Evolutionary conservation across 2,113 vertebrate species (phyloP).

Genomic region (Paramormyrops kingsleyae): DNA sequence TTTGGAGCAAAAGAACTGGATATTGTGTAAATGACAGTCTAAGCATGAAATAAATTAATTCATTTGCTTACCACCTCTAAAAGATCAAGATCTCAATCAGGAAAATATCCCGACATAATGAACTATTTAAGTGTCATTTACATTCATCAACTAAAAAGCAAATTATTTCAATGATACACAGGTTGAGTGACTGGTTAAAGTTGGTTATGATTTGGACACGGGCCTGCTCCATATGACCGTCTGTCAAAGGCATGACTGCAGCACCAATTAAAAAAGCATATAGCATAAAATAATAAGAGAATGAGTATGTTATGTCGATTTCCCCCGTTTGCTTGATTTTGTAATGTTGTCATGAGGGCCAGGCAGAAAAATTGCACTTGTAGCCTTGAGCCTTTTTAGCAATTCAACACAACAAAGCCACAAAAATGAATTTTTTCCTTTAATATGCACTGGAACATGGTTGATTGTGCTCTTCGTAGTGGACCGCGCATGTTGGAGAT

Average conservation of each 20-base stretch:
- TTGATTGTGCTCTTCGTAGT: constrained; percentile 48
- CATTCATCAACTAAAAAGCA: constrained; percentile 76
- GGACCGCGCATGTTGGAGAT: constrained; percentile 43
- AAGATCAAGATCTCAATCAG: constrained; percentile 29
- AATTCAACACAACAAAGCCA: constrained; percentile 37
- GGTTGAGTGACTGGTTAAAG: constrained; percentile 75
- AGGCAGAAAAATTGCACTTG: constrained; percentile 44
- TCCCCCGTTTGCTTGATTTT: constrained; percentile 55
- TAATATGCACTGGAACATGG: constrained; percentile 51
- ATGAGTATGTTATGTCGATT: constrained; percentile 40
- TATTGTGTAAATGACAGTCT: constrained; percentile 65
- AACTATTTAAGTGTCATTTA: constrained; percentile 70
- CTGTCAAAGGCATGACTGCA: constrained; percentile 34
- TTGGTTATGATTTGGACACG: constrained; percentile 53
- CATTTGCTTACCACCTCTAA: constrained; percentile 45
- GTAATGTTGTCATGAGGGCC: constrained; percentile 37
- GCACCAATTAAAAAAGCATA: constrained; percentile 67
- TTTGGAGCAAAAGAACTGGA: constrained; percentile 47
- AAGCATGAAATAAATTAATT: constrained; percentile 55
- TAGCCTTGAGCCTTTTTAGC: constrained; percentile 52
- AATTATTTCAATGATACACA: constrained; percentile 74
- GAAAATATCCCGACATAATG: constrained; percentile 61
- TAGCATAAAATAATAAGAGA: constrained; percentile 46
- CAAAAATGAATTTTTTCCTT: constrained; percentile 38
- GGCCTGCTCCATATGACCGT: constrained; percentile 43